A percentile compares a stretch with the other conserved stretches of the same genome.
phyloP scores from a whole-genome alignment of 2,888 invertebrate genomes.

The Agonum fuliginosum region DNA sequence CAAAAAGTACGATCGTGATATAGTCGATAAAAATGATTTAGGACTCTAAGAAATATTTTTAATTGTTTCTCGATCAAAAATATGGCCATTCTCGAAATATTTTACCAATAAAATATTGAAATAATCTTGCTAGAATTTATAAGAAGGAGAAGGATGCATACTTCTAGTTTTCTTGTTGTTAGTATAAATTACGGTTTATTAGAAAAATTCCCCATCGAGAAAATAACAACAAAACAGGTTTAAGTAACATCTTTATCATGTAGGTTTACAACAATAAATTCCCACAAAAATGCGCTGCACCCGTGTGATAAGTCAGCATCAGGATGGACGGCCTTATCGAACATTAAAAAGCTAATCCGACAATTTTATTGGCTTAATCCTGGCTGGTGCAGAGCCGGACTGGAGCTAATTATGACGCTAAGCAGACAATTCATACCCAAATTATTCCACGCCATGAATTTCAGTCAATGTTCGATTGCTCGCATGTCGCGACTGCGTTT shows the following conservation, averaged over 20 bases:
- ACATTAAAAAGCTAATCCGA: slow-evolving; percentile 41
- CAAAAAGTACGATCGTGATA: too few relatives aligned
- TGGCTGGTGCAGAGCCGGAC: slow-evolving; percentile 8
- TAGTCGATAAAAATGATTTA: too few relatives aligned
- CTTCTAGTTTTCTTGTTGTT: too few relatives aligned
- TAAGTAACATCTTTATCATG: slow-evolving; percentile 49
- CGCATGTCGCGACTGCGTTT: slow-evolving; percentile 17
- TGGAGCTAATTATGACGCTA: slow-evolving; percentile 46
- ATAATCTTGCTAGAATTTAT: too few relatives aligned
- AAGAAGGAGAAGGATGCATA: too few relatives aligned
- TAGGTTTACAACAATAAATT: slow-evolving; percentile 42
- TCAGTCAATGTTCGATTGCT: slow-evolving; percentile 24
- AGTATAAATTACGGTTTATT: too few relatives aligned
- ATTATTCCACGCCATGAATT: slow-evolving; percentile 20
- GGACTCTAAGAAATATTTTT: too few relatives aligned
- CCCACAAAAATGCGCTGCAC: slow-evolving; percentile 33
- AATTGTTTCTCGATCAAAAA: too few relatives aligned
- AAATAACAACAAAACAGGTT: slow-evolving; percentile 27
- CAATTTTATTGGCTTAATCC: slow-evolving; percentile 53
- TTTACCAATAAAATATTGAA: too few relatives aligned
- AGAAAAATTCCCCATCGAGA: slow-evolving; percentile 14
- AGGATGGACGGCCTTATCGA: slow-evolving; percentile 2
- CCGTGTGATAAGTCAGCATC: slow-evolving; percentile 50
- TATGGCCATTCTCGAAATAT: too few relatives aligned
- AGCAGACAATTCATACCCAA: slow-evolving; percentile 49